phyloP scores from a whole-genome alignment of 2,888 invertebrate genomes.

The Coleophora flavipennella region DNA sequence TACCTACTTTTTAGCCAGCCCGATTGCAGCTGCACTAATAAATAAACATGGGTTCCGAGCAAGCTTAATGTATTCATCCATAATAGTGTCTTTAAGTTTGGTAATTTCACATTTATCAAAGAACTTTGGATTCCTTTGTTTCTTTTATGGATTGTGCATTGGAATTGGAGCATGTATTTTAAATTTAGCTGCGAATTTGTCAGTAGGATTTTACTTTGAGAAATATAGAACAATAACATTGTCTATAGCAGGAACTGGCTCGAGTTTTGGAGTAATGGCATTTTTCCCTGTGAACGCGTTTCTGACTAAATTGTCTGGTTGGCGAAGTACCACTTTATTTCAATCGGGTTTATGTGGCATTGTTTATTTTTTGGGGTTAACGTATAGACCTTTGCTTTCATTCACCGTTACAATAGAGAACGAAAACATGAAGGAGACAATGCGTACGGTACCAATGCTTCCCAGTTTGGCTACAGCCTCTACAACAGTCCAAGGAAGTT shows the following conservation, averaged over 20 bases:
- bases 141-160: conserved; percentile 15
- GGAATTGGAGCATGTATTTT: conserved; percentile 51
- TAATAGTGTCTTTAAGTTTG: conserved; percentile 36
- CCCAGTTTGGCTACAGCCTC: background rate
- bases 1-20: conserved; percentile 44
- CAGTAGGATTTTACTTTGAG: conserved; percentile 64
- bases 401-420: conserved; percentile 42
- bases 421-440: conserved; percentile 16
- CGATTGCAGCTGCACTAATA: conserved; percentile 51
- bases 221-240: conserved; percentile 45
- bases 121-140: background rate
- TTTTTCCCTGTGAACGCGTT: conserved; percentile 44
- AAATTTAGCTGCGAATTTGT: conserved; percentile 40
- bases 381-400: conserved; percentile 47
- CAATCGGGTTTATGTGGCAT: conserved; percentile 48
- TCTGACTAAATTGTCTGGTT: conserved; percentile 42
- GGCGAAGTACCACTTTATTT: conserved; percentile 45
- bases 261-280: conserved; percentile 48
- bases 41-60: conserved; percentile 60
- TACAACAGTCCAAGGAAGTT: conserved; percentile 19
- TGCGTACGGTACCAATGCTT: conserved; percentile 11
- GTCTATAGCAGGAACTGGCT: conserved; percentile 42
- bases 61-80: conserved; percentile 47
- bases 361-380: conserved; percentile 46
- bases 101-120: conserved; percentile 42